These are phyloP conservation scores for Temnothorax curvispinosus DNA, from an alignment of 1,140 invertebrate genomes.

Conservation along the genomic window DNA sequence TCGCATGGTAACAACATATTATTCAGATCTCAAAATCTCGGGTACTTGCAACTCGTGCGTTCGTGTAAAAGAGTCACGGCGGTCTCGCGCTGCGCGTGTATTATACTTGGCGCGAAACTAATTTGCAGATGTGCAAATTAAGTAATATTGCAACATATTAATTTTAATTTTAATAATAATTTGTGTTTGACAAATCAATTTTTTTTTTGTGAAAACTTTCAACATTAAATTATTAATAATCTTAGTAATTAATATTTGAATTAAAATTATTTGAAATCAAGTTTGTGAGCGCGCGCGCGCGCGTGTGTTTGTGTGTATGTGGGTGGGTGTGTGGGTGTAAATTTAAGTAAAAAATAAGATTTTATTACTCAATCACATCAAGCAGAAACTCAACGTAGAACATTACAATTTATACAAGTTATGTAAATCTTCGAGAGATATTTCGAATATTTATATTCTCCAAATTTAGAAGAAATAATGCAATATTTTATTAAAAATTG, in stretches of 20 bases:
- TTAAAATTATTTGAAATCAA: background rate
- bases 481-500: background rate
- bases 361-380: too few relatives aligned
- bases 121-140: background rate
- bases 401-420: background rate
- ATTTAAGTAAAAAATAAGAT: background rate
- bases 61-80: too few relatives aligned
- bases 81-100: too few relatives aligned
- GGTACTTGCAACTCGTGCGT: too few relatives aligned
- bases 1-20: background rate
- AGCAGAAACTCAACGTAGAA: background rate
- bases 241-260: background rate
- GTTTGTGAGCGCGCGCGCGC: background rate
- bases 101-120: too few relatives aligned
- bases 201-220: background rate
- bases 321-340: too few relatives aligned
- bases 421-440: background rate
- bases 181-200: background rate
- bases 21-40: too few relatives aligned
- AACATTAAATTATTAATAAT: background rate
- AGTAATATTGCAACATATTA: background rate
- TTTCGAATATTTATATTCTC: background rate
- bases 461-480: background rate
- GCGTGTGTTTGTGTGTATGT: too few relatives aligned
- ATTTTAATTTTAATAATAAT: background rate